Evolutionary conservation across 2,888 invertebrate genomes (phyloP).

Genomic region (Caradrina kadenii): DNA sequence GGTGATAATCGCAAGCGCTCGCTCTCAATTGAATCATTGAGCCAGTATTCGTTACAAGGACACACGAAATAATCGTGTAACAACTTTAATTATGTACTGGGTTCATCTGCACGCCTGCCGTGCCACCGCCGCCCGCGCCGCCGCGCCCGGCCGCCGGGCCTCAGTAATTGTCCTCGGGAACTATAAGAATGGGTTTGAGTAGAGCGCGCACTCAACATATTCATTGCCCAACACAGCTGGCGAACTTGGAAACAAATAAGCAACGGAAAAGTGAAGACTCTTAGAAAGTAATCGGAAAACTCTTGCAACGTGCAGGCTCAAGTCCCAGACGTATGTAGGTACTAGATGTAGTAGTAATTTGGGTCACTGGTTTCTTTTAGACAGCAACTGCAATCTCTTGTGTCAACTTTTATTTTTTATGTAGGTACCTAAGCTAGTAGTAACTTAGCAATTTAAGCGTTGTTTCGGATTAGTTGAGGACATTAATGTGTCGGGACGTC

Average conservation of each 20-base stretch:
- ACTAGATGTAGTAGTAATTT: conserved; percentile 18
- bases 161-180: conserved; percentile 53
- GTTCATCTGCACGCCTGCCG: conserved; percentile 60
- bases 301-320: conserved; percentile 12
- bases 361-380: conserved; percentile 11
- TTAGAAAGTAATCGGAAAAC: conserved; percentile 23
- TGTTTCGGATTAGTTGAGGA: conserved; percentile 20
- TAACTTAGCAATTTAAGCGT: conserved; percentile 6
- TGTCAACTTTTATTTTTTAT: conserved; percentile 16
- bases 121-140: conserved; percentile 8
- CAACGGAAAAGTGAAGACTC: conserved; percentile 21
- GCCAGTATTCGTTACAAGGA: conserved; percentile 81
- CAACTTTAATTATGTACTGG: conserved; percentile 62
- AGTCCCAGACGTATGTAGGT: neutral
- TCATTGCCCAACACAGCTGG: conserved; percentile 37
- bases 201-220: conserved; percentile 18
- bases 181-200: conserved; percentile 36
- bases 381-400: conserved; percentile 16
- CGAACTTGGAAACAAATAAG: conserved; percentile 14
- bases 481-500: conserved; percentile 15
- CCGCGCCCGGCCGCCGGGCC: conserved; percentile 31
- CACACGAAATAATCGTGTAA: conserved; percentile 70
- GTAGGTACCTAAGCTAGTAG: neutral
- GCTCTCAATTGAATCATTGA: conserved; percentile 77
- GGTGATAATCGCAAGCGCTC: conserved; percentile 69